Base-by-base conservation (phyloP, 2,888 invertebrate species). In the Dicranocentrus wangi region DNA sequence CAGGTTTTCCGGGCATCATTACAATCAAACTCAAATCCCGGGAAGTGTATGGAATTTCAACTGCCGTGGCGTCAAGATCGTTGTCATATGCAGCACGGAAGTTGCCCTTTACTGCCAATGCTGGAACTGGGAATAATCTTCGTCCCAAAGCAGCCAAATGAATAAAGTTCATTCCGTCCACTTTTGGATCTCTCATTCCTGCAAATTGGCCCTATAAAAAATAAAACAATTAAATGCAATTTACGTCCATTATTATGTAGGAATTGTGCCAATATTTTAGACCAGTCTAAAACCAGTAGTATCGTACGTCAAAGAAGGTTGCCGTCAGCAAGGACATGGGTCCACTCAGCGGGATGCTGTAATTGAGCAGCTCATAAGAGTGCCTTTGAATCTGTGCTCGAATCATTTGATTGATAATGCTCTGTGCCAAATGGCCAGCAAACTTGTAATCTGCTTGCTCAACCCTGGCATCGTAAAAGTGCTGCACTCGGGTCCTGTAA, bases 11-110 rank as follows among this genome's bases (percentile, higher is more conserved):
- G 0, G 96, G 95, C 90, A 96, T 93, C 0, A 95, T 91, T 85
- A 95, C 93, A 53, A 96, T 91, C 0, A 94, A 93, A 87, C 94
- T 95, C 0, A 95, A 91, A 0, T 93, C 90, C 28, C 91, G 91
- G 32, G 91, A 91, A 10, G 95, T 94, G 72, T 87, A 87, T 7
- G 87, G 87, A 68, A 96, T 90, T 8, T 95, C 93, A 2, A 94
- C 93, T 0, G 93, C 93, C 0, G 96, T 96, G 0, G 95, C 95
- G 87, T 96, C 96, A 42, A 96, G 89, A 42, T 92, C 92, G 17
- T 94, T 93, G 86, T 96, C 95, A 87, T 95, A 96, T 10, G 95
- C 95, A 1, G 95, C 95, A 25, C 94, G 89, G 86, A 96, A 94
- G 8, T 81, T 55, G 43, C 85, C 87, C 39, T 82, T 83, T 1